These are phyloP conservation scores for Aspidiotus rigidus DNA, from an alignment of 2,888 invertebrate species.

Conservation along the genomic window DNA sequence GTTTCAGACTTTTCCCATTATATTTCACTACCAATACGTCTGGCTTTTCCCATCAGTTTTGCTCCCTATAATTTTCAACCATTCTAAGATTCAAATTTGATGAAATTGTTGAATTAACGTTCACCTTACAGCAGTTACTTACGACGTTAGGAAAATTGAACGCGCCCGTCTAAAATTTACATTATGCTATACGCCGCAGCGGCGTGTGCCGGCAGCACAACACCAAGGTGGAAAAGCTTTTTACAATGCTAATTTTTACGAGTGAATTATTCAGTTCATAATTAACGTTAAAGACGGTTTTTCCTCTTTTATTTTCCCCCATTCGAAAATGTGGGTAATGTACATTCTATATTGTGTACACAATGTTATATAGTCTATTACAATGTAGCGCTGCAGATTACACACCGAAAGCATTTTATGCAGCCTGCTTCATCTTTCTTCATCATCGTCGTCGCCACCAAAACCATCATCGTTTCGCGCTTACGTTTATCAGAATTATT, in stretches of 20 bases:
- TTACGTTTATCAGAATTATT: no score
- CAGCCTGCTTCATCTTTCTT: no score
- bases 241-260: constrained; percentile 18
- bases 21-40: no score
- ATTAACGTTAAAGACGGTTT: constrained; percentile 4
- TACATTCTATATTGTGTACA: not conserved
- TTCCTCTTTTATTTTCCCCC: constrained; percentile 1
- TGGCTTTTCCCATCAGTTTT: not conserved
- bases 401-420: no score
- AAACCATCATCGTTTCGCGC: no score
- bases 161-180: not conserved
- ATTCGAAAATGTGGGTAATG: not conserved
- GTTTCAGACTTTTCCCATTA: no score
- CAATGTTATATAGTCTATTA: no score
- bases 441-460: no score
- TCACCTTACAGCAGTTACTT: not conserved
- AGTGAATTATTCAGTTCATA: constrained; percentile 14
- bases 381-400: no score
- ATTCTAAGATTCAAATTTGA: not conserved
- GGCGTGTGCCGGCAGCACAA: not conserved
- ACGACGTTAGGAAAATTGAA: constrained; percentile 1
- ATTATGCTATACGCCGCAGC: constrained; percentile 1
- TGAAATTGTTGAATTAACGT: not conserved
- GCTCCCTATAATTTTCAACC: not conserved
- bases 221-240: constrained; percentile 8